Percentiles rank a stretch among this genome's conserved stretches.
Conservation (phyloP, 2,113 vertebrate genomes). For the Panthera uncia region DNA sequence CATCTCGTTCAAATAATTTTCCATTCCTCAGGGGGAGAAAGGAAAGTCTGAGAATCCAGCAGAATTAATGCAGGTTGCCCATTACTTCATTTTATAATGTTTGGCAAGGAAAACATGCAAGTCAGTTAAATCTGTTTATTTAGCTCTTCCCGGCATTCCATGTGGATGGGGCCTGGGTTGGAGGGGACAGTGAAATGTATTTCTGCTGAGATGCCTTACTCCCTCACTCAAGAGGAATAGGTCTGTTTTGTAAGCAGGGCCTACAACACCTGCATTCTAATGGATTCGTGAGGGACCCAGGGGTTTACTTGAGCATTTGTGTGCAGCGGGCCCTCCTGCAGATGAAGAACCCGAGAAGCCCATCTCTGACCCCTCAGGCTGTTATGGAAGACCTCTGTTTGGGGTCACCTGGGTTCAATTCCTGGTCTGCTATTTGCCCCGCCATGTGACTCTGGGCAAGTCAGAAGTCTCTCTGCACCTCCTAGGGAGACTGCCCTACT, state of each 20-base stretch:
- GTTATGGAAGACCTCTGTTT: not conserved
- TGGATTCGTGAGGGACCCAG: not conserved
- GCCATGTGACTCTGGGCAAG: not conserved
- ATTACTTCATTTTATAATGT: constrained; percentile 70
- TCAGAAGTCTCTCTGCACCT: not conserved
- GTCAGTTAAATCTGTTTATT: constrained; percentile 65
- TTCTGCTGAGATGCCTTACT: constrained; percentile 28
- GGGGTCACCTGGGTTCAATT: not conserved
- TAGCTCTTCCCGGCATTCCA: constrained; percentile 50
- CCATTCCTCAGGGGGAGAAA: constrained; percentile 70
- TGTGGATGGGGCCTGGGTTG: constrained; percentile 51
- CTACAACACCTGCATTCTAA: constrained; percentile 1
- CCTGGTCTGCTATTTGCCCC: not conserved
- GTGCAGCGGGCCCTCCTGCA: not conserved
- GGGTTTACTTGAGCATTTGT: not conserved
- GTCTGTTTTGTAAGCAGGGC: not conserved
- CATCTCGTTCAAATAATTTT: constrained; percentile 79
- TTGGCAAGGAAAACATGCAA: constrained; percentile 67
- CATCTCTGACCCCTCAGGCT: not conserved
- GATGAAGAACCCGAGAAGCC: not conserved
- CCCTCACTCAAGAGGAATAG: not conserved
- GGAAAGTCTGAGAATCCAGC: constrained; percentile 72
- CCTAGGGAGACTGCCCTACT: not conserved
- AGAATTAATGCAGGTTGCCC: constrained; percentile 70
- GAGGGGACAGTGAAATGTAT: constrained; percentile 29